A percentile compares a stretch with the other conserved stretches of the same genome.
These are phyloP conservation scores for Tetragonula carbonaria DNA, from an alignment of 2,888 invertebrate species.

Conservation along the genomic window DNA sequence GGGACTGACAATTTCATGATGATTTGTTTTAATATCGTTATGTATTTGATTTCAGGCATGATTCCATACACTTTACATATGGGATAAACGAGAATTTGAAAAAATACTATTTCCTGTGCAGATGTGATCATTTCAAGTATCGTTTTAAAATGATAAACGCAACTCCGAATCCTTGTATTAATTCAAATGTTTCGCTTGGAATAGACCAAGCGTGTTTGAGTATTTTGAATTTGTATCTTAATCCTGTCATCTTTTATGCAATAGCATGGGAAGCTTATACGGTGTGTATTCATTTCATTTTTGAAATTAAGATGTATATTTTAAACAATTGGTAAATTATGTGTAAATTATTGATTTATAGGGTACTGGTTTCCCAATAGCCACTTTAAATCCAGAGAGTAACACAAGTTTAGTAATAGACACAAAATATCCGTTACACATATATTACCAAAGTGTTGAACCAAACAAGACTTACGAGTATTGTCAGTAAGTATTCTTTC, in stretches of 20 bases:
- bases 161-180: slow-evolving; percentile 56
- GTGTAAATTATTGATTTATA: slow-evolving; percentile 59
- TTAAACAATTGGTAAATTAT: not conserved
- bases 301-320: slow-evolving; percentile 7
- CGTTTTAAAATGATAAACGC: not conserved
- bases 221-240: slow-evolving; percentile 72
- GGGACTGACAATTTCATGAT: not conserved
- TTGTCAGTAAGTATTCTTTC: slow-evolving; percentile 76
- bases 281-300: slow-evolving; percentile 65
- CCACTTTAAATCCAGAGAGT: slow-evolving; percentile 68
- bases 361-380: slow-evolving; percentile 76
- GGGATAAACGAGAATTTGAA: too few species aligned
- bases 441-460: slow-evolving; percentile 70
- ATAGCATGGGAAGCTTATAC: slow-evolving; percentile 73
- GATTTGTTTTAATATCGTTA: not conserved
- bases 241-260: slow-evolving; percentile 70
- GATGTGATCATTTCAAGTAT: not conserved
- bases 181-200: slow-evolving; percentile 70
- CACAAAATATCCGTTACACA: slow-evolving; percentile 77
- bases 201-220: slow-evolving; percentile 81
- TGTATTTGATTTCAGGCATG: slow-evolving; percentile 24
- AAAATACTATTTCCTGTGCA: not conserved
- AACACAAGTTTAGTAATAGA: slow-evolving; percentile 75
- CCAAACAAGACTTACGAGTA: slow-evolving; percentile 32
- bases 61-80: not conserved